phyloP scores from a whole-genome alignment of 2,797 vertebrate genomes.

The Trichosurus vulpecula region DNA sequence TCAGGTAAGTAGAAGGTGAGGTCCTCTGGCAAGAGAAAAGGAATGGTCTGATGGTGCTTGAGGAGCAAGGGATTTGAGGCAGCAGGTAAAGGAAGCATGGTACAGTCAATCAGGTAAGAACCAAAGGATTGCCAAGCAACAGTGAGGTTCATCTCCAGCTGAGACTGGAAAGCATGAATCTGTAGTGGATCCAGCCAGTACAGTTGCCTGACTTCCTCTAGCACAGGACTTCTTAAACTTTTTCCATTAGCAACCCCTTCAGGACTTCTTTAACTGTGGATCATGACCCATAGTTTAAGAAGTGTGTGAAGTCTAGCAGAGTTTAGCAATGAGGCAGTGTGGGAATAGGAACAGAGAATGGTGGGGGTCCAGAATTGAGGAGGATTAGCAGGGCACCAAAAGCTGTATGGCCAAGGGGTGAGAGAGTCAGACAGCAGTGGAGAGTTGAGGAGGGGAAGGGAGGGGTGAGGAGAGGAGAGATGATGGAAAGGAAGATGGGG shows the following conservation, averaged over 20 bases:
- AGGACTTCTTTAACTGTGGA: too few relatives aligned
- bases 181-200: too few relatives aligned
- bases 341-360: neutral
- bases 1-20: neutral
- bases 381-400: too few relatives aligned
- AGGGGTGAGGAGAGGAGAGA: neutral
- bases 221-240: too few relatives aligned
- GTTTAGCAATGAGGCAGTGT: neutral
- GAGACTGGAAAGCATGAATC: too few relatives aligned
- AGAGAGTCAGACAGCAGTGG: neutral
- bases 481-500: neutral
- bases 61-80: neutral
- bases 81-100: neutral
- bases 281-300: too few relatives aligned
- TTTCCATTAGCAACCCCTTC: too few relatives aligned
- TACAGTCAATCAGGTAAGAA: neutral
- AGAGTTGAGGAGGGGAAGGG: neutral
- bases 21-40: neutral
- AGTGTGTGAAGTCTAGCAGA: too few relatives aligned
- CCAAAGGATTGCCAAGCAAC: neutral
- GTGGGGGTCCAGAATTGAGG: too few relatives aligned
- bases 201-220: too few relatives aligned
- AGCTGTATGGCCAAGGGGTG: too few relatives aligned
- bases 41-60: neutral
- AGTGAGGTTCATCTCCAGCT: neutral